Percentiles rank a stretch among this genome's conserved stretches.
These are phyloP conservation scores for Drosophila cognata DNA, from an alignment of 2,888 invertebrate species.

Conservation along the genomic window DNA sequence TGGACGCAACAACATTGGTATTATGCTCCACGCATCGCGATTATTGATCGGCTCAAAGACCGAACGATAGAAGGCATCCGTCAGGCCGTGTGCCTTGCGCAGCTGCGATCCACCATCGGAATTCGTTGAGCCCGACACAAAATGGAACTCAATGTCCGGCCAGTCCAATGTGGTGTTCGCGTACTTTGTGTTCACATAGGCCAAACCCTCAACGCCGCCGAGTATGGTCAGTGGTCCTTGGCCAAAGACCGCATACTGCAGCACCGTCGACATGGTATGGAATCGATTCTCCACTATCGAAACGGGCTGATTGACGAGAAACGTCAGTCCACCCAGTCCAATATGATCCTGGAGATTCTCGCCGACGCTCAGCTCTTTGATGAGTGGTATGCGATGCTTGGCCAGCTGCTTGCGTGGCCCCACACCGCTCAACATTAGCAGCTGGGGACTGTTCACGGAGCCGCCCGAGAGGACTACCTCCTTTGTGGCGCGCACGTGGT, in stretches of 20 bases:
- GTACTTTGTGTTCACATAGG: constrained; percentile 94
- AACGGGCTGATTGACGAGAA: constrained; percentile 91
- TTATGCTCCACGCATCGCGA: constrained; percentile 92
- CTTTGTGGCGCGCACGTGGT: constrained; percentile 91
- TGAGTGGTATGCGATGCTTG: constrained; percentile 91
- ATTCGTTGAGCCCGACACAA: constrained; percentile 93
- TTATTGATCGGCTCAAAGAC: constrained; percentile 91
- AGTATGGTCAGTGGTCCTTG: constrained; percentile 93
- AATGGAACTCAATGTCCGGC: constrained; percentile 96
- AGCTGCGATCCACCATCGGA: constrained; percentile 94
- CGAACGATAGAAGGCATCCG: constrained; percentile 90
- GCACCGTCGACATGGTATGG: constrained; percentile 91
- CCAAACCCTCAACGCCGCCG: constrained; percentile 95
- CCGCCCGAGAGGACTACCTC: constrained; percentile 97
- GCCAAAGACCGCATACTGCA: constrained; percentile 93
- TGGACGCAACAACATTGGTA: constrained; percentile 94
- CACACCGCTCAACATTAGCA: constrained; percentile 96
- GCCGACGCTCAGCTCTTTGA: constrained; percentile 93
- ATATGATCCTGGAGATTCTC: constrained; percentile 96
- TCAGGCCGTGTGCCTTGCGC: constrained; percentile 91
- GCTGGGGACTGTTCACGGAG: constrained; percentile 96
- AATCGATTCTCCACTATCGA: constrained; percentile 92
- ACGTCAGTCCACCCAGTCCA: constrained; percentile 93
- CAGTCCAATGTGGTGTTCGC: constrained; percentile 92
- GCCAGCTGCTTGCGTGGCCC: constrained; percentile 90